Base-by-base conservation (phyloP, 2,888 invertebrate species). In the Exocentrus adspersus region DNA sequence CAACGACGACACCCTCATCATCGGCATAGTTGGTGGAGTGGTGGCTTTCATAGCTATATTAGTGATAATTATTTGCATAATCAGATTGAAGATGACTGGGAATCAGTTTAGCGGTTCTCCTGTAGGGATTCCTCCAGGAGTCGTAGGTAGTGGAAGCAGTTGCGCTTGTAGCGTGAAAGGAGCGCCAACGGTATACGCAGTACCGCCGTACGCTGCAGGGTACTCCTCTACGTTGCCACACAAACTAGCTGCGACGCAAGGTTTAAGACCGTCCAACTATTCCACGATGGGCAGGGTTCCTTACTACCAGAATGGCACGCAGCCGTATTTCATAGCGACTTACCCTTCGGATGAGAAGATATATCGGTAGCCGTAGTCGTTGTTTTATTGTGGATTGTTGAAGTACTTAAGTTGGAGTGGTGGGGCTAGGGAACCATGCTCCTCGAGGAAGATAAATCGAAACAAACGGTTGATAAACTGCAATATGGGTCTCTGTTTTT, bases 1-100 rank as follows among this genome's bases (percentile, higher is more conserved):
- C 59, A 95, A 94, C 75, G 95, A 96, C 75, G 95, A 95, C 73
- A 95, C 94, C 2, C 85, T 96, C n/a, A 95, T 96, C 54, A 95
- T 96, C 64, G 94, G 94, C n/a, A 95, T 96, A 70, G 95, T 95
- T 0, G 95, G 95, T 0, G 95, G 95, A 1, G 95, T 95, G 0
- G 94, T 96, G 0, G 94, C 93, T 1, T 94, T 96, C 78, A 94
- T 96, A 70, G 92, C 92, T 9, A 92, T 95, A 68, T 86, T 95
- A 57, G 92, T 95, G 30, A 91, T 95, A 21, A 90, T 90, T n/a
- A 94, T 94, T 71, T 96, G 95, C 78, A 92, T 95, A 41, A 92
- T 95, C 28, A 87, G 95, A 12, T 68, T 76, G 48, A 70, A 78
- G 54, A 82, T 82, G 79, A 76, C 75, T 85, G 90, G 65, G 88